Evolutionary conservation across 1,140 invertebrate species (phyloP), one percentile per base, ranked within the genome.

Genomic region (Neocloeon triangulifer): DNA sequence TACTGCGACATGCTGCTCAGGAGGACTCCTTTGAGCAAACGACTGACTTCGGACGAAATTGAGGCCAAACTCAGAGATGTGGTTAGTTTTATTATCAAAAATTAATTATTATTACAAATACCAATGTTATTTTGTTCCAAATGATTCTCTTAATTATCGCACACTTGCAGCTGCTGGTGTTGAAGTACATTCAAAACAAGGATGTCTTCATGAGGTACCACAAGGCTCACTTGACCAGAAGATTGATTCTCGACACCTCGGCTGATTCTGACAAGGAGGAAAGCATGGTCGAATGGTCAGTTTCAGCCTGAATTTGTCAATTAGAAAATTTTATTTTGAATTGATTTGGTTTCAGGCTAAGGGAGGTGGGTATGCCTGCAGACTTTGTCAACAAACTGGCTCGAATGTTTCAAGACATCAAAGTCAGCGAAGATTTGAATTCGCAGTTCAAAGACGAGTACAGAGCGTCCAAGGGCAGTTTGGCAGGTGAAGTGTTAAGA

Each of bases 191-290:
- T 30, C 84, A 91, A 51, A 97, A 97, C 53, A 98, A 98, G 54
- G 94, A 99, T 64, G 89, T 98, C 5, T 99, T 99, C 50, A 98
- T 99, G 92, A 63, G 91, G 37, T 97, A 94, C 56, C 89, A 99
- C 55, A 98, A 98, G 57, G 88, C 88, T 22, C 92, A 98, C 62
- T 63, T 99, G 40, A 97, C 92, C 16, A 59, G 95, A 42, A 65
- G 95, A 42, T 66, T 97, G 19, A 94, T 96, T 46, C 59, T 96
- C 30, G 89, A 95, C 44, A 86, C 84, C 10, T 95, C 89, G 43
- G 89, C 91, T 2, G 95, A 99, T 57, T 94, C 85, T 41, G 95
- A 98, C 50, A 96, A 96, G 51, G 95, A 99, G 56, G 92, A 98
- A 56, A 92, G 92, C 52, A 96, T 98, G 81, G 92, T 99, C 0